Evolutionary conservation across 1,140 invertebrate species (phyloP), one percentile per base, ranked within the genome.

Genomic region (Microvelia longipes): DNA sequence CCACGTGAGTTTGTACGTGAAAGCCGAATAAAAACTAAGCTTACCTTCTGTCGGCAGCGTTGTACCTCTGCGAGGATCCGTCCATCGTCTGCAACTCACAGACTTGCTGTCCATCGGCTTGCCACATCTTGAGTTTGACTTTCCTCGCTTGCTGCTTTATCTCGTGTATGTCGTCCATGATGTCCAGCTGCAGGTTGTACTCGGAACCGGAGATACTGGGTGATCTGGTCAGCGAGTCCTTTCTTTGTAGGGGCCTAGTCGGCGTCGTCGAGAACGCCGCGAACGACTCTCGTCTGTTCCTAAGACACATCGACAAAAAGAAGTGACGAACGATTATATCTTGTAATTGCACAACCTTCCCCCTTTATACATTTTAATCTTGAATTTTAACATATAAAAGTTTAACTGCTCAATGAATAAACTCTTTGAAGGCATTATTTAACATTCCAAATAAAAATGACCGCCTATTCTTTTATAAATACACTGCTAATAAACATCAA

Each of bases 101-200:
- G 0, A 92, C 86, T 77, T 92, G 90, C 70, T 84, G 86, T 67
- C 88, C 87, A 1, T 80, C 73, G 0, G 88, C 91, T 66, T 88
- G 90, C 87, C 89, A 91, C 76, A 92, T 85, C 78, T 89, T 90
- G 82, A 92, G 86, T 63, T 87, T 82, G 0, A 89, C 90, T 82
- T 92, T 91, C 61, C 88, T 82, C 1, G 75, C 74, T 0, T 88
- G 87, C 0, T 88, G 87, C 76, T 90, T 89, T 26, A 91, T 86
- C 68, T 83, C 80, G 0, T 81, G 80, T 50, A 92, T 92, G 75
- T 91, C 89, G 74, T 92, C 90, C 90, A 92, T 91, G 70, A 92
- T 91, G 75, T 92, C 90, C 69, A 92, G 80, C 75, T 91, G 89
- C 25, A 92, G 80, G 77, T 91, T 92, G 76, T 91, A 90, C 19